Conservation (phyloP, 2,888 invertebrate genomes). For the Tetrapedia diversipes region DNA sequence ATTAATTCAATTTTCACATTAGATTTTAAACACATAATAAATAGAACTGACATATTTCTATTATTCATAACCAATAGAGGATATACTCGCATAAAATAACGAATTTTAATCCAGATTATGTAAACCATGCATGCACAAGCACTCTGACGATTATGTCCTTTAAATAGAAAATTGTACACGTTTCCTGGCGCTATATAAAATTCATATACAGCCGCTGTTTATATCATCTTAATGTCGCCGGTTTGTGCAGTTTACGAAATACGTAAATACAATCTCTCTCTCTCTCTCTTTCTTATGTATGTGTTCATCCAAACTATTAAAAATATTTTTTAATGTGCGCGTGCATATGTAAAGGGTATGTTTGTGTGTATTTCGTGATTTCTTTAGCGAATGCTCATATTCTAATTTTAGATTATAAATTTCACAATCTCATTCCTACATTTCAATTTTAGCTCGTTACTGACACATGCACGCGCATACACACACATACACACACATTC, state of each 20-base stretch:
- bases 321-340: too few relatives aligned
- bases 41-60: too few relatives aligned
- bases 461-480: background rate
- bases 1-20: too few relatives aligned
- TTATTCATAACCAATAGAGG: too few relatives aligned
- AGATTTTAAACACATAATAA: too few relatives aligned
- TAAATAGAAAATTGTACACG: background rate
- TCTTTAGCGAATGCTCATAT: conserved; percentile 16
- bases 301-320: background rate
- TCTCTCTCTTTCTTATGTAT: too few relatives aligned
- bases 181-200: conserved; percentile 3
- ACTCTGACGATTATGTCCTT: background rate
- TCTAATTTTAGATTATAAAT: conserved; percentile 48
- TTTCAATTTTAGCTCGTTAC: conserved; percentile 44
- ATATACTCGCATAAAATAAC: background rate
- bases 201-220: background rate
- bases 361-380: conserved; percentile 18
- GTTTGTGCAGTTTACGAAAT: conserved; percentile 3
- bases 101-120: background rate
- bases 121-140: background rate
- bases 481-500: background rate
- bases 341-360: background rate
- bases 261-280: too few relatives aligned
- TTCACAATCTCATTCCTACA: conserved; percentile 48
- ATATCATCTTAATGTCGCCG: conserved; percentile 1